phyloP scores from a whole-genome alignment of 1,140 invertebrate genomes.

The Drosophila ambigua region DNA sequence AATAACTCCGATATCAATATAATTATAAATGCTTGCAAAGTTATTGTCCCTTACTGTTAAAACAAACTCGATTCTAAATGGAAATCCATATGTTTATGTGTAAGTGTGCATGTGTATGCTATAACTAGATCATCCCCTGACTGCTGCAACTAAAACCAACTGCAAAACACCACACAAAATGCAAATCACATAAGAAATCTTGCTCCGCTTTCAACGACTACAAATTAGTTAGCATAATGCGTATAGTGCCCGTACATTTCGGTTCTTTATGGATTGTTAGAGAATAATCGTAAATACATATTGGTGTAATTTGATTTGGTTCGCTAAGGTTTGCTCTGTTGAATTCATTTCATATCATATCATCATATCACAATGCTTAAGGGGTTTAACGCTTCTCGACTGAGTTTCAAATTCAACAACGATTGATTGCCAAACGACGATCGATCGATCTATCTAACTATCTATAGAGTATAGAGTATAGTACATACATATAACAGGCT shows the following conservation, averaged over 20 bases:
- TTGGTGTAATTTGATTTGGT: constrained; percentile 18
- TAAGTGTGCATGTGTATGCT: neutral
- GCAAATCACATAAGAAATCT: too few relatives aligned
- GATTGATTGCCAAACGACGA: constrained; percentile 60
- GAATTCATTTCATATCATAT: constrained; percentile 18
- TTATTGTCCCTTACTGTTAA: constrained; percentile 70
- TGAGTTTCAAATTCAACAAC: constrained; percentile 42
- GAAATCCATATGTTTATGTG: constrained; percentile 25
- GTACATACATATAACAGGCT: constrained; percentile 4
- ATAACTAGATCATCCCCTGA: neutral
- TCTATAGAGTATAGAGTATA: constrained; percentile 14
- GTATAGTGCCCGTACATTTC: too few relatives aligned
- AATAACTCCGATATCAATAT: constrained; percentile 19
- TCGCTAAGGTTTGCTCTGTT: constrained; percentile 12
- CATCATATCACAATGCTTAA: constrained; percentile 68
- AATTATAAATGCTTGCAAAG: constrained; percentile 71
- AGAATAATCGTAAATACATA: constrained; percentile 43
- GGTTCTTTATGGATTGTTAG: too few relatives aligned
- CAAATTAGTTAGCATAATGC: too few relatives aligned
- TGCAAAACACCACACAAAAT: too few relatives aligned
- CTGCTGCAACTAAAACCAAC: constrained; percentile 12
- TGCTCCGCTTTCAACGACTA: too few relatives aligned
- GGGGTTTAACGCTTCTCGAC: constrained; percentile 18
- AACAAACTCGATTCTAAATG: constrained; percentile 39
- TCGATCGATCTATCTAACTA: constrained; percentile 30